These are phyloP conservation scores for Pantherophis vulpinus DNA, from an alignment of 2,797 vertebrate species.

Conservation along the genomic window DNA sequence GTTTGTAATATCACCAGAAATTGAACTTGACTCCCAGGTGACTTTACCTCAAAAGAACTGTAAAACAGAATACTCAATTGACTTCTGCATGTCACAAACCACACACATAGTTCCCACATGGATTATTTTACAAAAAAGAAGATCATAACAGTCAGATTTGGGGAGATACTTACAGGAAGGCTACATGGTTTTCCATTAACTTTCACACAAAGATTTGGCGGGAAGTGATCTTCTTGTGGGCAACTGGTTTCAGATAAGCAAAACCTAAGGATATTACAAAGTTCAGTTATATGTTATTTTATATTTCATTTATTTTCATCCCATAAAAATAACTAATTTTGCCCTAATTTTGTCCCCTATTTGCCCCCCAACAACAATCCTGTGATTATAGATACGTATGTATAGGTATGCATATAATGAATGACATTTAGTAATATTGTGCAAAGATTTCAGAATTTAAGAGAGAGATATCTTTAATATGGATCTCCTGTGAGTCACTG, in stretches of 20 bases:
- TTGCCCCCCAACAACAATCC: background rate
- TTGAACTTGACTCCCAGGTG: background rate
- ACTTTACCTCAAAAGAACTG: background rate
- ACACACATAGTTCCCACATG: too few species aligned
- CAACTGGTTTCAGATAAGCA: slow-evolving; percentile 99
- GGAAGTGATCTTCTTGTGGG: slow-evolving; percentile 99
- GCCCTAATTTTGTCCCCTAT: background rate
- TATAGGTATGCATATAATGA: background rate
- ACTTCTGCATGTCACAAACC: background rate
- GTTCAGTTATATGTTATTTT: slow-evolving; percentile 41
- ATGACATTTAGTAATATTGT: background rate
- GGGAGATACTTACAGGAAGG: slow-evolving; percentile 88
- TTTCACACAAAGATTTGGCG: slow-evolving; percentile 97
- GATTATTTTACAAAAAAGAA: background rate
- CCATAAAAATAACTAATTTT: background rate
- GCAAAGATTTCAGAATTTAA: background rate
- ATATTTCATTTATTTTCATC: background rate
- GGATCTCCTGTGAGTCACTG: background rate
- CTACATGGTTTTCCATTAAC: slow-evolving; percentile 98
- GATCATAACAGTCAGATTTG: background rate
- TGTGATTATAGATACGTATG: background rate
- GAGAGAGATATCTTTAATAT: background rate
- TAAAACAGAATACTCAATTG: background rate
- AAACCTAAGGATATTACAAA: slow-evolving; percentile 79
- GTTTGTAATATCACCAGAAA: background rate